Percentiles rank a stretch among this genome's conserved stretches.
Evolutionary conservation across 1,140 invertebrate species (phyloP).

Genomic region (Wiebesia pumilae): DNA sequence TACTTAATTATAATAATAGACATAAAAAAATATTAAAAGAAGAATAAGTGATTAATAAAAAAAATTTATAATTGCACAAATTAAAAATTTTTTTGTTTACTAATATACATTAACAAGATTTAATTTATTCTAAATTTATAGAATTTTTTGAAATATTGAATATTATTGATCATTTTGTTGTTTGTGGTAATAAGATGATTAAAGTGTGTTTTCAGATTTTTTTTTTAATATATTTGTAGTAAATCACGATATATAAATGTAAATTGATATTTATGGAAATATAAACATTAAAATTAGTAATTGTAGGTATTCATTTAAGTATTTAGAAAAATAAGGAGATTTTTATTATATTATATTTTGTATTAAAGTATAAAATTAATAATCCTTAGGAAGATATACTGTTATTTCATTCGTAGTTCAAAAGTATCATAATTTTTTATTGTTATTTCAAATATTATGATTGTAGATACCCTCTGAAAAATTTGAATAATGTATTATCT

Average conservation of each 20-base stretch:
- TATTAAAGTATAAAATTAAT: conserved; percentile 34
- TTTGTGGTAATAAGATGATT: conserved; percentile 23
- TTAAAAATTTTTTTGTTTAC: conserved; percentile 4
- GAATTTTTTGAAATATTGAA: not conserved
- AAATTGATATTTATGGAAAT: conserved; percentile 17
- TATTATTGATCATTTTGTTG: not conserved
- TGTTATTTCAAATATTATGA: conserved; percentile 4
- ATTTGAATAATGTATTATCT: conserved; percentile 46
- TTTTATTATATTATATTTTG: conserved; percentile 31
- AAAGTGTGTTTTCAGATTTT: conserved; percentile 36
- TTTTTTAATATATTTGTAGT: conserved; percentile 26
- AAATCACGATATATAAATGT: conserved; percentile 1
- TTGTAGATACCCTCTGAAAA: conserved; percentile 74
- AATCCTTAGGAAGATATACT: not conserved
- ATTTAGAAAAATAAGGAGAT: conserved; percentile 7
- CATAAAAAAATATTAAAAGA: not conserved
- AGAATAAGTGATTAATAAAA: conserved; percentile 18
- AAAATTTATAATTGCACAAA: not conserved
- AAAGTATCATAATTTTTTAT: conserved; percentile 28
- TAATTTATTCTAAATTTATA: not conserved
- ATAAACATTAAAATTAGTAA: conserved; percentile 6
- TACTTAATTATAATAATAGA: not conserved
- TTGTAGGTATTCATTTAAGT: conserved; percentile 5
- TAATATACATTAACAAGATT: conserved; percentile 10
- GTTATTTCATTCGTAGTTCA: not conserved